Evolutionary conservation across 2,113 vertebrate genomes (phyloP), one percentile per base, ranked within the genome.

Genomic region (Guaruba guarouba): DNA sequence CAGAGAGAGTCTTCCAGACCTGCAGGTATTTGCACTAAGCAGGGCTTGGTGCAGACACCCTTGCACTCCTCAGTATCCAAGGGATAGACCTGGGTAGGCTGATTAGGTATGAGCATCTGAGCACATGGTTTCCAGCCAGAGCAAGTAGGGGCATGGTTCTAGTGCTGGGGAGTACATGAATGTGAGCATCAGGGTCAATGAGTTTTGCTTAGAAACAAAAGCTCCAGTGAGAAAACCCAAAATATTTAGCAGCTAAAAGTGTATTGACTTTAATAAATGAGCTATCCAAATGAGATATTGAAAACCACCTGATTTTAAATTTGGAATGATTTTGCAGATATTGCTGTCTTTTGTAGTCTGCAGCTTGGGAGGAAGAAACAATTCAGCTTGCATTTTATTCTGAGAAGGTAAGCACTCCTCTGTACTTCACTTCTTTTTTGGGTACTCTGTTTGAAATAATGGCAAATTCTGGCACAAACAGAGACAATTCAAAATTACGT

Each of bases 111-210:
- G 27, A 86, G 35, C 41, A 55, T 29, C 37, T 63, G 71, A 33
- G 25, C 8, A 46, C 9, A 25, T 51, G n/a, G 12, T 12, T 51
- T 44, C 66, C n/a, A 73, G 27, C 12, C 39, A 44, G 69, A 39
- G 31, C 31, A 31, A 6, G 6, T 35, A 28, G 27, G 37, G 24
- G 23, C 11, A 1, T 11, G 10, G 0, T 52, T n/a, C 20, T 33
- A 5, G 3, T 18, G 13, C 55, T 61, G 4, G 0, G 15, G 4
- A 44, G 19, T 13, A 9, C 0, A 0, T 43, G 39, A 28, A 4
- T n/a, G 1, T 3, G 23, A 46, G 23, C 2, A 0, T 23, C 11
- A 10, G 14, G 11, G 10, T 61, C 22, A 7, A 16, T 11, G 44
- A 8, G 22, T n/a, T 84, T 90, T 51, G 7, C 35, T 51, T 51